These are phyloP conservation scores for Coenonympha arcania DNA, from an alignment of 2,888 invertebrate genomes.

Conservation along the genomic window DNA sequence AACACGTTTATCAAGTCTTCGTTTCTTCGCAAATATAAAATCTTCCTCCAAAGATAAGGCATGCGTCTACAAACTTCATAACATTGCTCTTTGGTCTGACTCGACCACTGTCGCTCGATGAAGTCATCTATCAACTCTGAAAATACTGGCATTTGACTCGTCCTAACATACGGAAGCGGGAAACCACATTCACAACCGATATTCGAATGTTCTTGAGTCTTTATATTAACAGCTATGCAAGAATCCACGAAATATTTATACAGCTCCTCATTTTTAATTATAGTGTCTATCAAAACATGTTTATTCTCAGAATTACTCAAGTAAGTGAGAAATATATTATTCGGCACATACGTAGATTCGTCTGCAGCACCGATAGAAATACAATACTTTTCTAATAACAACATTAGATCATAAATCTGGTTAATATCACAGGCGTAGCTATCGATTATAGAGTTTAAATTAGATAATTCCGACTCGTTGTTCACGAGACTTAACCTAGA, in stretches of 20 bases:
- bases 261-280: slow-evolving; percentile 55
- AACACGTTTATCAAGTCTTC: slow-evolving; percentile 70
- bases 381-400: slow-evolving; percentile 61
- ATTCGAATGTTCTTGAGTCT: slow-evolving; percentile 52
- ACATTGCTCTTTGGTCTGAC: slow-evolving; percentile 57
- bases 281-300: slow-evolving; percentile 42
- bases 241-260: slow-evolving; percentile 73
- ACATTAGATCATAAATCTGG: slow-evolving; percentile 55
- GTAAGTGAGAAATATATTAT: slow-evolving; percentile 61
- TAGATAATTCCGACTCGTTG: slow-evolving; percentile 54
- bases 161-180: slow-evolving; percentile 69
- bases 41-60: slow-evolving; percentile 77
- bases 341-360: slow-evolving; percentile 58
- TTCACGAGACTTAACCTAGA: slow-evolving; percentile 62
- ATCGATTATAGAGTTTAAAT: slow-evolving; percentile 62
- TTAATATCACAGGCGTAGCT: slow-evolving; percentile 65
- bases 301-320: slow-evolving; percentile 45
- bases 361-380: slow-evolving; percentile 51
- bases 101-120: slow-evolving; percentile 66
- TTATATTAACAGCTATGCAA: slow-evolving; percentile 72
- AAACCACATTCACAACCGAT: slow-evolving; percentile 75
- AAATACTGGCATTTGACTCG: slow-evolving; percentile 61
- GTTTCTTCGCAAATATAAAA: slow-evolving; percentile 64
- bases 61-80: slow-evolving; percentile 73
- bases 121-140: slow-evolving; percentile 73